Conservation (phyloP, 2,113 vertebrate species). For the Passer domesticus region DNA sequence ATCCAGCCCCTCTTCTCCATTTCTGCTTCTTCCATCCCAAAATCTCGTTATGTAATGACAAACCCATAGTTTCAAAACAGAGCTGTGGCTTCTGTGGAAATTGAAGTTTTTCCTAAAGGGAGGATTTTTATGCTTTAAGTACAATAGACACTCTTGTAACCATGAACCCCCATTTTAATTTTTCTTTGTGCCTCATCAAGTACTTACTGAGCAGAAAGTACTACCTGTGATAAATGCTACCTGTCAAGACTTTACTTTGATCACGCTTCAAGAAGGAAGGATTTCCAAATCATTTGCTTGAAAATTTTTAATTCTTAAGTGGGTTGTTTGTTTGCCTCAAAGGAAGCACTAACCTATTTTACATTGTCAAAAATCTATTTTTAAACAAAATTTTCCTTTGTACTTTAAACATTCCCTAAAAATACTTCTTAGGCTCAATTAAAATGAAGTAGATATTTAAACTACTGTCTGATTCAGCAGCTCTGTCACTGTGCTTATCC, state of each 20-base stretch:
- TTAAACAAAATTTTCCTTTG: constrained; percentile 69
- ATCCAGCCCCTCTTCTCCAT: not conserved
- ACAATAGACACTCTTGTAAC: not conserved
- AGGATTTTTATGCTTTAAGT: not conserved
- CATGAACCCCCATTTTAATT: not conserved
- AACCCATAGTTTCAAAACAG: not conserved
- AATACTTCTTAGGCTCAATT: constrained; percentile 66
- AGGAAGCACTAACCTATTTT: constrained; percentile 71
- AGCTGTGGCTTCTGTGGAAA: not conserved
- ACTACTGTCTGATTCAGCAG: constrained; percentile 38
- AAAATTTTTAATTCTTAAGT: constrained; percentile 65
- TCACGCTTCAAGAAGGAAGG: constrained; percentile 41
- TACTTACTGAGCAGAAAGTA: constrained; percentile 41
- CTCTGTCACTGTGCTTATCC: constrained; percentile 1
- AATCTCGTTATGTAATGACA: not conserved
- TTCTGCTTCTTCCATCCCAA: not conserved
- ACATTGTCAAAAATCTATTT: constrained; percentile 68
- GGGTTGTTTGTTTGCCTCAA: constrained; percentile 65
- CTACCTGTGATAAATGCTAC: constrained; percentile 62
- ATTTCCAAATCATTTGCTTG: constrained; percentile 64
- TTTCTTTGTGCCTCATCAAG: constrained; percentile 37
- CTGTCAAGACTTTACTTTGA: constrained; percentile 64
- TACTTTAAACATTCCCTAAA: constrained; percentile 62
- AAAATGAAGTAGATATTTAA: constrained; percentile 48
- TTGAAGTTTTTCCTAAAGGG: not conserved